A percentile compares a stretch with the other conserved stretches of the same genome.
phyloP scores from a whole-genome alignment of 2,797 vertebrate species.

The Botia kubotai region DNA sequence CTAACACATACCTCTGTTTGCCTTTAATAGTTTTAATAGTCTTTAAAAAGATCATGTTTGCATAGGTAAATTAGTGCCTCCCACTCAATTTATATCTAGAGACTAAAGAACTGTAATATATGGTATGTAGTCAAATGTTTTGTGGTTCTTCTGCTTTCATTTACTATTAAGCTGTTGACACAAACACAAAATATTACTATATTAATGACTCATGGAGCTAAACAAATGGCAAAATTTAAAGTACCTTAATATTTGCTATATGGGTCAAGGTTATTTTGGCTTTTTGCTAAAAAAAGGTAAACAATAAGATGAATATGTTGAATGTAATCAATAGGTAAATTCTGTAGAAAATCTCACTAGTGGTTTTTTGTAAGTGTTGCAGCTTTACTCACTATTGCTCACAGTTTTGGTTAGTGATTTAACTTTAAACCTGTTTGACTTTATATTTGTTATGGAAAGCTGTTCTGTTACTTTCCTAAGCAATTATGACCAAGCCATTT shows the following conservation, averaged over 20 bases:
- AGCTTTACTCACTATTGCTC: too few species aligned
- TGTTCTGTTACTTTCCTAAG: neutral
- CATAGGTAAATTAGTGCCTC: neutral
- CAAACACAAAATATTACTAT: slow-evolving; percentile 1
- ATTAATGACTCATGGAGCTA: neutral
- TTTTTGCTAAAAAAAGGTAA: too few species aligned
- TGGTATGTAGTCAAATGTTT: slow-evolving; percentile 6
- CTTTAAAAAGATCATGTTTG: neutral
- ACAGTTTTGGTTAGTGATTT: too few species aligned
- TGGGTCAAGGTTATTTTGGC: too few species aligned
- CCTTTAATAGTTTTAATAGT: neutral
- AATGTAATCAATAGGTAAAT: too few species aligned
- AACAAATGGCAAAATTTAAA: too few species aligned
- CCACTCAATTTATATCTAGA: neutral
- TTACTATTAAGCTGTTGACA: slow-evolving; percentile 16
- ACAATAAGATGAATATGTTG: too few species aligned
- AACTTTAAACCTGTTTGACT: too few species aligned
- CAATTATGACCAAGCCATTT: neutral
- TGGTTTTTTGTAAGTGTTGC: too few species aligned
- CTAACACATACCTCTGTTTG: neutral
- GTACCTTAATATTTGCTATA: too few species aligned
- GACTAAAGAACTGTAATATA: neutral
- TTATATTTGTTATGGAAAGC: too few species aligned
- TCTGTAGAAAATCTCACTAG: too few species aligned
- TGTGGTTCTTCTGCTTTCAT: neutral